Conservation (phyloP, 2,888 invertebrate species). For the Thelaira solivaga region DNA sequence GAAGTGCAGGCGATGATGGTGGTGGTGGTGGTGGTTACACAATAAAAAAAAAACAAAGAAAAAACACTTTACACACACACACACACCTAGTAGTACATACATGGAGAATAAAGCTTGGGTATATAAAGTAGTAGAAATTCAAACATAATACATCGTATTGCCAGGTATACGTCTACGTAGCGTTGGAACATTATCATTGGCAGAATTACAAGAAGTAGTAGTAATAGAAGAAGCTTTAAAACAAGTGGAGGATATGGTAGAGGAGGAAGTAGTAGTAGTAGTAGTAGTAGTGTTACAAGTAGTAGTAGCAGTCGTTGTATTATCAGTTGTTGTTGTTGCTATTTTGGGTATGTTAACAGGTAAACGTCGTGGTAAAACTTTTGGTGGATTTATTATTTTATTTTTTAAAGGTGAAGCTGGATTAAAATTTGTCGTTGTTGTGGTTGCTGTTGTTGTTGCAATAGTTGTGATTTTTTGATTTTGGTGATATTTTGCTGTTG, state of each 20-base stretch:
- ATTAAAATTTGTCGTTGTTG: constrained; percentile 11
- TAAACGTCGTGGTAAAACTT: constrained; percentile 47
- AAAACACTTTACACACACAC: constrained; percentile 1
- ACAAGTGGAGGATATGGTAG: constrained; percentile 41
- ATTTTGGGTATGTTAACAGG: constrained; percentile 26
- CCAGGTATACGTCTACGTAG: constrained; percentile 74
- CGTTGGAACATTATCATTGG: constrained; percentile 64
- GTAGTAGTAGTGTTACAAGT: constrained; percentile 14
- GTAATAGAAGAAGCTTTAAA: constrained; percentile 47
- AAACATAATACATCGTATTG: constrained; percentile 75
- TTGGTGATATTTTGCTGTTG: constrained; percentile 40
- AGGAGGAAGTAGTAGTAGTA: constrained; percentile 40
- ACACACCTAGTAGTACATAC: background rate
- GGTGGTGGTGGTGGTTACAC: too few relatives aligned
- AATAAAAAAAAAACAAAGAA: too few relatives aligned
- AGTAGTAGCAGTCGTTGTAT: constrained; percentile 25
- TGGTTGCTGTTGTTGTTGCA: constrained; percentile 21
- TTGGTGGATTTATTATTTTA: constrained; percentile 32
- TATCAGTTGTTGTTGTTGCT: constrained; percentile 12
- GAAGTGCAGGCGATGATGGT: too few relatives aligned
- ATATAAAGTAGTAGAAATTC: constrained; percentile 37
- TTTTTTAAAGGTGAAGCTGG: constrained; percentile 40
- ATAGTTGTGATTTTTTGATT: constrained; percentile 21
- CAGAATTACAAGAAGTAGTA: constrained; percentile 25
- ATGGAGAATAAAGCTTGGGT: background rate